phyloP scores from a whole-genome alignment of 1,140 invertebrate genomes.

The Gyrodactylus bullatarudis region DNA sequence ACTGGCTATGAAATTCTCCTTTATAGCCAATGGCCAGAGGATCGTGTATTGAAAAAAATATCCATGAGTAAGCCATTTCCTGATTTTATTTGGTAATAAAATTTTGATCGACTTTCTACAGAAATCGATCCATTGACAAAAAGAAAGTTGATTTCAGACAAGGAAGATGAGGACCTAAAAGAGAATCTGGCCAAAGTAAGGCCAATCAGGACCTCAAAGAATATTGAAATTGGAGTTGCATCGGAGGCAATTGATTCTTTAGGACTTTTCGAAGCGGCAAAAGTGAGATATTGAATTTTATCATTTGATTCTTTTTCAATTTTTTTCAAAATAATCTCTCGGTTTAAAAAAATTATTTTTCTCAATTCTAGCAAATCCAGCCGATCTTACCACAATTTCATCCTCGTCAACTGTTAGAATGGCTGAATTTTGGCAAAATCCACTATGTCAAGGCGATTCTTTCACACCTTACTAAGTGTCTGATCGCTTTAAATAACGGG shows the following conservation, averaged over 20 bases:
- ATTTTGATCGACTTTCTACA: too few species aligned
- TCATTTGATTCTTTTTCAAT: background rate
- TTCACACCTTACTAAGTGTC: constrained; percentile 48
- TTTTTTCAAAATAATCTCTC: too few species aligned
- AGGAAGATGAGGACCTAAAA: too few species aligned
- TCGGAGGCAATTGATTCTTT: background rate
- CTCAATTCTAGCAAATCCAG: constrained; percentile 15
- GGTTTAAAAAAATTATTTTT: too few species aligned
- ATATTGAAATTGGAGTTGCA: background rate
- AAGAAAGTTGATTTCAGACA: too few species aligned
- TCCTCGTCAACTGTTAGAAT: constrained; percentile 83
- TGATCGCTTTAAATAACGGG: constrained; percentile 11
- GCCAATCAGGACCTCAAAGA: background rate
- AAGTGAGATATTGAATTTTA: background rate
- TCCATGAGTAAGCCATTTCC: too few species aligned
- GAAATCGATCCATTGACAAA: too few species aligned
- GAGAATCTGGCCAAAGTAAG: too few species aligned
- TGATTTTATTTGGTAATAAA: too few species aligned
- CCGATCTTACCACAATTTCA: constrained; percentile 96
- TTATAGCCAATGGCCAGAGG: background rate
- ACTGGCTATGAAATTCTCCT: background rate
- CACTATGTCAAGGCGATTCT: constrained; percentile 84
- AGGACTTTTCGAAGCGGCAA: background rate
- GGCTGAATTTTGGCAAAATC: constrained; percentile 90
- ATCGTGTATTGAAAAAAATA: background rate